phyloP scores from a whole-genome alignment of 2,113 vertebrate genomes.

The Sorex araneus region DNA sequence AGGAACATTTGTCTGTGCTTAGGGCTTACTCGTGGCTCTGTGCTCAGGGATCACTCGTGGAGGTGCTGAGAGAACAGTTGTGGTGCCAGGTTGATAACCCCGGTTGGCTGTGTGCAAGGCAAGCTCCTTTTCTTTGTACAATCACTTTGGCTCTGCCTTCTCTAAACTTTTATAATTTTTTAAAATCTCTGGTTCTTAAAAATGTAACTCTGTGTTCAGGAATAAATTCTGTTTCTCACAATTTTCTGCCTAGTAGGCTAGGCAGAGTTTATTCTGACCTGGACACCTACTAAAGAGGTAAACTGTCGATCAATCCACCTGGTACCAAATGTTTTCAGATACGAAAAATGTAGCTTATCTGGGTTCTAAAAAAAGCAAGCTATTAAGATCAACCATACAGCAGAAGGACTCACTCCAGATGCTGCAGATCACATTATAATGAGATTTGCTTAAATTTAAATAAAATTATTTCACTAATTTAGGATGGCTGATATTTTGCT shows the following conservation, averaged over 20 bases:
- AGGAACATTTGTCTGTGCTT: no score
- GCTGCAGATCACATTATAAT: slow-evolving; percentile 61
- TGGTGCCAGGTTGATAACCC: no score
- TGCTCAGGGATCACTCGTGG: no score
- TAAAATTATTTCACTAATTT: slow-evolving; percentile 73
- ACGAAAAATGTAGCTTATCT: slow-evolving; percentile 9
- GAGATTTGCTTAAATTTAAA: slow-evolving; percentile 72
- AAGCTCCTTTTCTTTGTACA: background rate
- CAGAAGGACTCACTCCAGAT: slow-evolving; percentile 28
- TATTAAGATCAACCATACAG: slow-evolving; percentile 20
- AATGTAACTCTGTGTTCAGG: slow-evolving; percentile 10
- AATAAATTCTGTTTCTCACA: background rate
- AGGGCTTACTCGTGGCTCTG: no score
- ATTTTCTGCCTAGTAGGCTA: slow-evolving; percentile 11
- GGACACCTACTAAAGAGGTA: slow-evolving; percentile 27
- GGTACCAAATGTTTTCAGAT: slow-evolving; percentile 25
- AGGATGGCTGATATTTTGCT: slow-evolving; percentile 71
- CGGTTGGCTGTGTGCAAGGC: background rate
- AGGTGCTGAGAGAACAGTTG: no score
- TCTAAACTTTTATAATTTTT: background rate
- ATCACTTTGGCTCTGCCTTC: no score
- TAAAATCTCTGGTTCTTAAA: background rate
- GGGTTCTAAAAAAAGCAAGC: background rate
- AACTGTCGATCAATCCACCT: background rate
- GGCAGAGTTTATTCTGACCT: background rate